Evolutionary conservation across 2,113 vertebrate species (phyloP).

Genomic region (Datnioides undecimradiatus): DNA sequence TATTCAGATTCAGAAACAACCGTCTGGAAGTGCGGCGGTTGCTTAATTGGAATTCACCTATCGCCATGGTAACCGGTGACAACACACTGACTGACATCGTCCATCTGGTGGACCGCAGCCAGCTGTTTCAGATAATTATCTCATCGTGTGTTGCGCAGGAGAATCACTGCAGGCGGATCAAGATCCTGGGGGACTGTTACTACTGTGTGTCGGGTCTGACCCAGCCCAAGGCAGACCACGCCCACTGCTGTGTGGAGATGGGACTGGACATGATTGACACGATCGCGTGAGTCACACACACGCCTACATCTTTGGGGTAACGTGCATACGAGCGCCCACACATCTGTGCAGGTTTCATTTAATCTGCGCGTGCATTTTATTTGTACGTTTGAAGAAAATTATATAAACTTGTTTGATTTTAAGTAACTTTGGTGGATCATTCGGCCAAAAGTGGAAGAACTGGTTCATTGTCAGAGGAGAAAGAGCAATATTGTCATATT

Average conservation of each 20-base stretch:
- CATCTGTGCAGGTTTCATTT: not conserved
- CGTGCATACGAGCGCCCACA: not conserved
- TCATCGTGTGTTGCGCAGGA: constrained; percentile 74
- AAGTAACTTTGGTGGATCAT: not conserved
- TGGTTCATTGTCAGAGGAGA: too few relatives aligned
- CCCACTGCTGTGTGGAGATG: constrained; percentile 90
- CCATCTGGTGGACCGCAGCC: not conserved
- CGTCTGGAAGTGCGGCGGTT: too few relatives aligned
- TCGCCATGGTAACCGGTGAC: not conserved
- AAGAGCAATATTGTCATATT: too few relatives aligned
- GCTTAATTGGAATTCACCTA: not conserved
- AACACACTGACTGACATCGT: not conserved
- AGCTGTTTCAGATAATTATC: not conserved
- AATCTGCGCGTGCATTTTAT: not conserved
- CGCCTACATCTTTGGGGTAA: not conserved
- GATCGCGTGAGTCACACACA: constrained; percentile 81
- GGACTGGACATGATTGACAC: constrained; percentile 88
- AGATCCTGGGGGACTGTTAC: constrained; percentile 98
- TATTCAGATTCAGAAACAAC: too few relatives aligned
- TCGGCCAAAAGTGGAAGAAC: not conserved
- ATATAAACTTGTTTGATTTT: not conserved
- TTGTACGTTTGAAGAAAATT: not conserved
- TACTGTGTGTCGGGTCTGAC: constrained; percentile 98
- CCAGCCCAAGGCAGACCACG: constrained; percentile 97
- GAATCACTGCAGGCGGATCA: constrained; percentile 96